Evolutionary conservation across 2,113 vertebrate species (phyloP).

Genomic region (Labeo catla): DNA sequence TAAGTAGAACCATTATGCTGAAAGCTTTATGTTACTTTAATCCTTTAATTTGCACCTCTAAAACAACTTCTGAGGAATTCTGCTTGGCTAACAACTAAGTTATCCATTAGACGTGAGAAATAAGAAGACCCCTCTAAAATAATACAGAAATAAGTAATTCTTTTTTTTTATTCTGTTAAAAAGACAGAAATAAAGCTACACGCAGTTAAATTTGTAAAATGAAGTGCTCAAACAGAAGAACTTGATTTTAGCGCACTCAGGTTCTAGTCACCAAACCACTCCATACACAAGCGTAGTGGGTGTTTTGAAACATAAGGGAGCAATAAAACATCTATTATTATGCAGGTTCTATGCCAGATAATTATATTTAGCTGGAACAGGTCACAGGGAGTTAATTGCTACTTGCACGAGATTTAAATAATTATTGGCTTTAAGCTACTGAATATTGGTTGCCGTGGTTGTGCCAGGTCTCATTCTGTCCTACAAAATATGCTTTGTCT

Average conservation of each 20-base stretch:
- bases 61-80: neutral
- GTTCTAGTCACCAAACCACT: slow-evolving; percentile 40
- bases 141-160: neutral
- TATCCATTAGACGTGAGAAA: neutral
- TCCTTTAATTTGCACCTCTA: neutral
- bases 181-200: neutral
- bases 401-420: slow-evolving; percentile 64
- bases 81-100: slow-evolving; percentile 5
- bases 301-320: slow-evolving; percentile 56
- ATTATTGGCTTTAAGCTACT: slow-evolving; percentile 56
- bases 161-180: neutral
- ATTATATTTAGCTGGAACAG: slow-evolving; percentile 64
- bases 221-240: neutral
- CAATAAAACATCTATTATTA: slow-evolving; percentile 58
- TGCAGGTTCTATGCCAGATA: slow-evolving; percentile 60
- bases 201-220: neutral
- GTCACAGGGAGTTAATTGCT: slow-evolving; percentile 65
- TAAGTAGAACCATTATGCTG: neutral
- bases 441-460: slow-evolving; percentile 45
- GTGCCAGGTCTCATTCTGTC: slow-evolving; percentile 22
- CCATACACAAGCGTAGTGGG: slow-evolving; percentile 35
- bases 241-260: neutral
- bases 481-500: neutral
- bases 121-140: neutral
- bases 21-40: neutral